Base-by-base conservation (phyloP, 2,113 vertebrate species). In the Cairina moschata region DNA sequence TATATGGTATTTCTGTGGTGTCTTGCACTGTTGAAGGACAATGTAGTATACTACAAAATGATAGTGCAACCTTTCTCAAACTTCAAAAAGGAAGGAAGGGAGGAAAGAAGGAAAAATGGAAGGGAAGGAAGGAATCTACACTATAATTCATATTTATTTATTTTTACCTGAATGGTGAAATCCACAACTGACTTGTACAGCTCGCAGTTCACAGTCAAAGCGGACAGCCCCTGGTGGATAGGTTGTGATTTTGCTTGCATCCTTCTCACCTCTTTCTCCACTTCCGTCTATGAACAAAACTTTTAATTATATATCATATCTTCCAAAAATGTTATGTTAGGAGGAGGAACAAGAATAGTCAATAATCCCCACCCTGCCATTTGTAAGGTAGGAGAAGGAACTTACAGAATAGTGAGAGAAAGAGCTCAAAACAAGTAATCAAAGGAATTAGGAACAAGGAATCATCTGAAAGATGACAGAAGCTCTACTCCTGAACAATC, bases 181-280 rank as follows among this genome's bases (percentile, higher is more conserved):
- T 81, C 99, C 99, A 85, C 99, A 99, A 98, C 99, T 99, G 97
- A 99, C 99, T 98, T 99, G 99, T 22, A 99, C 97, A 5, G 99
- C 99, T 75, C 99, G 98, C 69, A 99, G 97, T 59, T 99, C 99
- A 86, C 98, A 99, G 97, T 99, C 99, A 92, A 99, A 99, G 29
- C 98, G 98, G 52, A 99, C 99, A 4, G 99, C 98, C 31, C 99
- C 99, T 2, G 99, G 99, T 26, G 99, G 99, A 56, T 99, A 99
- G 1, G 99, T 99, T 92, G 99, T 99, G 93, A 99, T 99, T 98
- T 99, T 99, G 97, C 99, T 99, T 91, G 99, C 98, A 97, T 99
- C 99, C 78, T 99, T 99, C 94, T 99, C 99, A 52, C 99, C 99
- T 69, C 99, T 98, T 95, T 99, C 99, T 95, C 99, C 99, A 98